A percentile compares a stretch with the other conserved stretches of the same genome.
Evolutionary conservation across 1,140 invertebrate species (phyloP).

Genomic region (Cylas formicarius): DNA sequence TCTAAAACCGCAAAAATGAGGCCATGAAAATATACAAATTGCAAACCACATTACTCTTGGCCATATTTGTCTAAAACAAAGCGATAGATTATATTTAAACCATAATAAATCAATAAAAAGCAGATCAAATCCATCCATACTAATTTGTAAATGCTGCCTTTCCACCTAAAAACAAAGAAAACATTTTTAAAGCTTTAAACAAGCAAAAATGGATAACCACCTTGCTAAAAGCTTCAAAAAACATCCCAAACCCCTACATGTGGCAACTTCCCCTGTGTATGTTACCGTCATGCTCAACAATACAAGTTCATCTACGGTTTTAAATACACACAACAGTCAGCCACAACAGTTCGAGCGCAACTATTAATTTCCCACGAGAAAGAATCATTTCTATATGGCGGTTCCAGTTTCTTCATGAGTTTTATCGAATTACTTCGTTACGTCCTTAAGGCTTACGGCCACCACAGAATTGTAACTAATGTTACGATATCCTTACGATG

Average conservation of each 20-base stretch:
- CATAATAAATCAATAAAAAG: constrained; percentile 57
- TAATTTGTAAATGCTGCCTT: constrained; percentile 65
- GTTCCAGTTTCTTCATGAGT: too few species aligned
- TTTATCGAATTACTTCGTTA: too few species aligned
- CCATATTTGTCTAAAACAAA: constrained; percentile 48
- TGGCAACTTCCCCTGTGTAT: constrained; percentile 83
- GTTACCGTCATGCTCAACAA: constrained; percentile 83
- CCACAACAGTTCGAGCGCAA: too few species aligned
- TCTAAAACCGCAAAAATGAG: constrained; percentile 60
- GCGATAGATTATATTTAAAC: constrained; percentile 54
- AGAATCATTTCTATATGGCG: too few species aligned
- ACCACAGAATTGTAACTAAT: too few species aligned
- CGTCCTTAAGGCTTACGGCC: too few species aligned
- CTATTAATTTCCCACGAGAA: too few species aligned
- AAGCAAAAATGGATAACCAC: constrained; percentile 17
- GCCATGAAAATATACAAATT: constrained; percentile 54
- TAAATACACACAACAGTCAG: too few species aligned
- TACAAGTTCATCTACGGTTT: too few species aligned
- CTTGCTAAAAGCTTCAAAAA: constrained; percentile 67
- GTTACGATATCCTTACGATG: too few species aligned
- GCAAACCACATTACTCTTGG: constrained; percentile 49
- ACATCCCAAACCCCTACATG: constrained; percentile 76
- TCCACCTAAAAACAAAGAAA: constrained; percentile 53
- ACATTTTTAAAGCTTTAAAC: background rate
- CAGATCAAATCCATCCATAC: constrained; percentile 62